Evolutionary conservation across 2,888 invertebrate species (phyloP).

Genomic region (Linnaemya vulpina): DNA sequence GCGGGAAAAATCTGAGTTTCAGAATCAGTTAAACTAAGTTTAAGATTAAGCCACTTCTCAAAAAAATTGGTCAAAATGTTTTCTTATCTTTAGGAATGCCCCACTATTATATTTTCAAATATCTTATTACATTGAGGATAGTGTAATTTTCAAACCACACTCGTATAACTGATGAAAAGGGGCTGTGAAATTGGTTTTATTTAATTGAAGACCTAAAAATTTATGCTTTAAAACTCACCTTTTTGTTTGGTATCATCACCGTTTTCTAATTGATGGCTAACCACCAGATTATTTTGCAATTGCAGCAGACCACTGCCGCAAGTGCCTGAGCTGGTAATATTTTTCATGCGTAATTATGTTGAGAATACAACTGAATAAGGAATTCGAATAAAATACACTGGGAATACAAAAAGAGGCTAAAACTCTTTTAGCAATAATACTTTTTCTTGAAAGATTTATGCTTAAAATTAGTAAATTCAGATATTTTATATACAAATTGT

Average conservation of each 20-base stretch:
- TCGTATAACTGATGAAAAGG: neutral
- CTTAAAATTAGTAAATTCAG: neutral
- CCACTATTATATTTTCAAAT: too few relatives aligned
- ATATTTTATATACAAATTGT: neutral
- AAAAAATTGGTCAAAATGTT: too few relatives aligned
- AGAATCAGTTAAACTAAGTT: too few relatives aligned
- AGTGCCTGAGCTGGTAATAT: slow-evolving; percentile 81
- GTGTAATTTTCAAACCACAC: neutral
- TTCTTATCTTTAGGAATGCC: too few relatives aligned
- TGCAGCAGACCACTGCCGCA: slow-evolving; percentile 81
- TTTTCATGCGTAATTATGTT: slow-evolving; percentile 80
- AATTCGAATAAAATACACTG: neutral
- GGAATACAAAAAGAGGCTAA: neutral
- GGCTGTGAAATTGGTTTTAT: neutral
- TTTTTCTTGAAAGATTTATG: neutral
- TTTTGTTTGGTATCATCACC: slow-evolving; percentile 78
- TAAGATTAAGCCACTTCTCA: too few relatives aligned
- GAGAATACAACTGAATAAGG: slow-evolving; percentile 41
- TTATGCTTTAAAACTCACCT: slow-evolving; percentile 73
- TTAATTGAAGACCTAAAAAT: neutral
- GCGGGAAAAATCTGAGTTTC: too few relatives aligned
- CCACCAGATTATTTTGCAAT: slow-evolving; percentile 79
- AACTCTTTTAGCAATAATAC: neutral
- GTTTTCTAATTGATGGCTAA: slow-evolving; percentile 72
- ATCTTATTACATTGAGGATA: neutral